These are phyloP conservation scores for Acleris holmiana DNA, from an alignment of 2,888 invertebrate genomes.

Conservation along the genomic window DNA sequence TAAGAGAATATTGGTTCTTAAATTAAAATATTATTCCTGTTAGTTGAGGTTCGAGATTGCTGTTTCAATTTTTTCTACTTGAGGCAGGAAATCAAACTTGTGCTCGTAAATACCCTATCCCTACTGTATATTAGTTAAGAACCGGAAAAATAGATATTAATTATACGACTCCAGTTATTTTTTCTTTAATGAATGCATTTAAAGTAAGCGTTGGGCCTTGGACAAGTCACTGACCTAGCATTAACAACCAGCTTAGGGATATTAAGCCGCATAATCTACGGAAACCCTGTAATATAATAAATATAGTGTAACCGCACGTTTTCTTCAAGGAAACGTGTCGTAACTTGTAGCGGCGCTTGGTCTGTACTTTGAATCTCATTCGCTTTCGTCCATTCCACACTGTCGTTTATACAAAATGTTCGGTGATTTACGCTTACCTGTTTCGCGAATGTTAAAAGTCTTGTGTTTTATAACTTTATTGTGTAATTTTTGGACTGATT, in stretches of 20 bases:
- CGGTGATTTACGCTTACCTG: no score
- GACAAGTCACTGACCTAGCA: constrained; percentile 22
- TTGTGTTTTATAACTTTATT: constrained; percentile 33
- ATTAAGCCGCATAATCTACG: background rate
- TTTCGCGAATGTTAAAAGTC: background rate
- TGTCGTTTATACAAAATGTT: no score
- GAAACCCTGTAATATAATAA: constrained; percentile 33
- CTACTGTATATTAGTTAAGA: no score
- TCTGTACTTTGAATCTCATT: background rate
- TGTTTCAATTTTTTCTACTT: no score
- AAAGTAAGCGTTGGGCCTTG: constrained; percentile 12
- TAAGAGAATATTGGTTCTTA: no score
- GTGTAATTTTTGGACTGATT: constrained; percentile 5
- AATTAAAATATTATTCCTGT: no score
- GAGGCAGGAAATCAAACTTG: no score
- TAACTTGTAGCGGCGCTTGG: constrained; percentile 19
- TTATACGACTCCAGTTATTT: no score
- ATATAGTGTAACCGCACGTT: constrained; percentile 34
- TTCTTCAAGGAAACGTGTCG: constrained; percentile 35
- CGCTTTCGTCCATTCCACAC: no score
- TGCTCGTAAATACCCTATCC: no score
- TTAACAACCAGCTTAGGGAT: constrained; percentile 15
- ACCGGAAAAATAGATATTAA: no score
- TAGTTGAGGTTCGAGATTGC: no score
- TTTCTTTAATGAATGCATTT: constrained; percentile 3